Evolutionary conservation across 2,888 invertebrate species (phyloP).

Genomic region (Corythucha ciliata): DNA sequence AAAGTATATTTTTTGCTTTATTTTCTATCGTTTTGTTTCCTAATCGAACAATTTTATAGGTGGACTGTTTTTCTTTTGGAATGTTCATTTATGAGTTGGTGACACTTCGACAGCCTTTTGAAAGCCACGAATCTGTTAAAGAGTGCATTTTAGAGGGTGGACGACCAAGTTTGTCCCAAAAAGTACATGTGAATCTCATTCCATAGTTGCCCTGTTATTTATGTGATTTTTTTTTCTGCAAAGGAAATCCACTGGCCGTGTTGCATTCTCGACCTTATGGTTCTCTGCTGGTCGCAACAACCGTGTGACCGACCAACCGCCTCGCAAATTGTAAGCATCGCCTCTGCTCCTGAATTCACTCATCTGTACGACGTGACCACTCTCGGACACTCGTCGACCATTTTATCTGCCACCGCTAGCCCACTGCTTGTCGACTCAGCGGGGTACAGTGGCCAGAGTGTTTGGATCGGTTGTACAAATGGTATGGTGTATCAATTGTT

Average conservation of each 20-base stretch:
- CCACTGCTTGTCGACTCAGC: conserved; percentile 43
- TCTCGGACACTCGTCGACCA: conserved; percentile 57
- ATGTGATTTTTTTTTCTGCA: conserved; percentile 23
- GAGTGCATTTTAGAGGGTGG: conserved; percentile 94
- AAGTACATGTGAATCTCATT: conserved; percentile 45
- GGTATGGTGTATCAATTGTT: conserved; percentile 55
- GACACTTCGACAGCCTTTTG: conserved; percentile 87
- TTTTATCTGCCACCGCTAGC: conserved; percentile 52
- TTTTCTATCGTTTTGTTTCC: background rate
- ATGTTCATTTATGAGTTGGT: conserved; percentile 96
- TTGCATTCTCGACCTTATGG: conserved; percentile 88
- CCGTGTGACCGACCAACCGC: conserved; percentile 79
- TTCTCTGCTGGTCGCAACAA: conserved; percentile 84
- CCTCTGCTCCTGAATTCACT: conserved; percentile 87
- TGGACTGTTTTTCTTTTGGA: conserved; percentile 97
- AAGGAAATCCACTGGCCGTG: conserved; percentile 74
- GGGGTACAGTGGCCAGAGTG: conserved; percentile 44
- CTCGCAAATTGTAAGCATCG: conserved; percentile 85
- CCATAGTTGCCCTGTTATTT: background rate
- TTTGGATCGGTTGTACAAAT: conserved; percentile 65
- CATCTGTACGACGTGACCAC: conserved; percentile 71
- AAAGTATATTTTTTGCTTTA: conserved; percentile 52
- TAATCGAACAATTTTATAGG: conserved; percentile 45
- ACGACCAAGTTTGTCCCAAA: conserved; percentile 74
- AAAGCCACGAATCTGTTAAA: conserved; percentile 92